Base-by-base conservation (phyloP, 2,797 vertebrate species). In the Allobates femoralis region DNA sequence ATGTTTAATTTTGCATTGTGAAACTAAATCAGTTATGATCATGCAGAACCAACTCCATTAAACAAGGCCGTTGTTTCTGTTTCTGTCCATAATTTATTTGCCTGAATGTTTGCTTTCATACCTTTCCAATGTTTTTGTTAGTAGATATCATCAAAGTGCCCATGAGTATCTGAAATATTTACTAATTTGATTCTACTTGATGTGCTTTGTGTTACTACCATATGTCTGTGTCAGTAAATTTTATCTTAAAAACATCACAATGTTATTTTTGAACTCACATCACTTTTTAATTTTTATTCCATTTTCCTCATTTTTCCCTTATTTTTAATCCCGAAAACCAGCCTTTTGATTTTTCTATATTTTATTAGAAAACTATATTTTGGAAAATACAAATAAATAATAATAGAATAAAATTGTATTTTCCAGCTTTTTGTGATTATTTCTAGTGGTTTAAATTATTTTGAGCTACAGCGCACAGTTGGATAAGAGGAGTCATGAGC, bases 71-170 rank as follows among this genome's bases (percentile, higher is more conserved):
- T 58, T 82, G 55, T 58, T 74, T 34, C 51, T 30, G 46, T 85
- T 73, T 23, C 28, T 46, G 21, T 85, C 37, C 12, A 50, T 28
- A 32, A 34, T 23, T 69, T 67, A 74, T 78, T 85, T 32, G 50
- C 75, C 19, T 79, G n/a, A 85, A 71, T 79, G 71, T 80, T 85
- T 85, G 55, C 84, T 85, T 85, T 80, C 53, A 74, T 80, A 62
- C 21, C 28, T 15, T n/a, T 79, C 66, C 84, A 85, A 85, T 85
- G 80, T 80, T 80, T 55, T 74, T 58, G 21, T 41, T 73, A 60
- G 66, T n/a, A 73, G 77, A 80, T 85, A 51, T 16, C 37, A 85
- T 79, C 76, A 80, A 74, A 51, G 66, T 74, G 23, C 84, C 53
- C 77, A 73, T n/a, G 84, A 73, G 76, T 46, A 50, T 30, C 55